phyloP scores from a whole-genome alignment of 2,113 vertebrate genomes.

The Genyomyrus donnyi region DNA sequence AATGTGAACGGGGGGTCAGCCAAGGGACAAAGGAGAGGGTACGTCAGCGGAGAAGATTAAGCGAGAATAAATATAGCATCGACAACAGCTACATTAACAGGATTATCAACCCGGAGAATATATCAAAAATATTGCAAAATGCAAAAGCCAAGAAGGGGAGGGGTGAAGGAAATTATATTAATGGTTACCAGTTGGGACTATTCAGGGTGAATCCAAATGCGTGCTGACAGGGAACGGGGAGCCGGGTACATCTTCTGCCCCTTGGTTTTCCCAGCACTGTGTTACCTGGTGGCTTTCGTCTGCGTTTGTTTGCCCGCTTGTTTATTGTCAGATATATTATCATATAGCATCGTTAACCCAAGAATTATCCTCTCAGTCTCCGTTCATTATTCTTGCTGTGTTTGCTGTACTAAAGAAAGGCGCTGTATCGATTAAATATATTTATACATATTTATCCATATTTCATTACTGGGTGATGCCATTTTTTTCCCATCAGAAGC shows the following conservation, averaged over 20 bases:
- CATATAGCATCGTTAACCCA: not conserved
- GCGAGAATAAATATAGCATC: slow-evolving; percentile 53
- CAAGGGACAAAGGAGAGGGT: slow-evolving; percentile 51
- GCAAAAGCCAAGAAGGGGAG: not conserved
- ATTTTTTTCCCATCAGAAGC: not conserved
- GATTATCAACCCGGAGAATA: slow-evolving; percentile 54
- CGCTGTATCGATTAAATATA: not conserved
- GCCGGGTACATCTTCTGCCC: not conserved
- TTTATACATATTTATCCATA: not conserved
- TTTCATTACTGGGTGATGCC: not conserved
- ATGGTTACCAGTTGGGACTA: slow-evolving; percentile 7
- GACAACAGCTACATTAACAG: slow-evolving; percentile 52
- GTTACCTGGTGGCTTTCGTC: not conserved
- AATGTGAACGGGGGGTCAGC: slow-evolving; percentile 49
- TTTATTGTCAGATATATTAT: not conserved
- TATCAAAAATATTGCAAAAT: slow-evolving; percentile 16
- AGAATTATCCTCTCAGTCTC: not conserved
- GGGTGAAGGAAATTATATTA: slow-evolving; percentile 5
- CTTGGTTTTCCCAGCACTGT: not conserved
- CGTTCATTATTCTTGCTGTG: not conserved
- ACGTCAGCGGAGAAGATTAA: slow-evolving; percentile 48
- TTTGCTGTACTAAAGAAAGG: not conserved
- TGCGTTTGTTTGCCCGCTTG: not conserved
- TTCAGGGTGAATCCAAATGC: not conserved
- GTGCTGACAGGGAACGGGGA: not conserved